Conservation (phyloP, 1,140 invertebrate species). For the Anastrepha ludens region DNA sequence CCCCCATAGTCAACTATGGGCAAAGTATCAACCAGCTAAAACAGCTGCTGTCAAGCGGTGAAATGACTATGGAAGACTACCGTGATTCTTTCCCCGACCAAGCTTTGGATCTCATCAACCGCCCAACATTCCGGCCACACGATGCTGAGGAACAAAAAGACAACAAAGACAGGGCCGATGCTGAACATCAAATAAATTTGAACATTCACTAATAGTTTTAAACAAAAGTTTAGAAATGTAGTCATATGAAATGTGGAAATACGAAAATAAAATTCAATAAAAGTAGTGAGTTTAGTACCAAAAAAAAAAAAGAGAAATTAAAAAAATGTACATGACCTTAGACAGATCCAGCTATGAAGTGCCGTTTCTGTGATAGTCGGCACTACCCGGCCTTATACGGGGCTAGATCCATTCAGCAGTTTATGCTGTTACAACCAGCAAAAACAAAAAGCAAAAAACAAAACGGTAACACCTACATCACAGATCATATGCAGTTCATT, state of each 20-base stretch:
- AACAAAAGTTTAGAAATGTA: not conserved
- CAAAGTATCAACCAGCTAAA: conserved; percentile 79
- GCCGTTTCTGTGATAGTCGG: too few species aligned
- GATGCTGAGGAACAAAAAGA: conserved; percentile 76
- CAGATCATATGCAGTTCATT: too few species aligned
- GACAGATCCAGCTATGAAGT: too few species aligned
- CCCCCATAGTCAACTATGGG: conserved; percentile 76
- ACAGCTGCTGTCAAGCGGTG: conserved; percentile 82
- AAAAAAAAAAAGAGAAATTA: too few species aligned
- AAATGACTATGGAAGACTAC: conserved; percentile 93
- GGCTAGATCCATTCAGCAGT: too few species aligned
- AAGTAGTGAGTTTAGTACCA: not conserved
- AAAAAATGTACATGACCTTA: too few species aligned
- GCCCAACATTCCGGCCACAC: conserved; percentile 89
- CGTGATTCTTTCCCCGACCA: conserved; percentile 82
- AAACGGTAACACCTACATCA: too few species aligned
- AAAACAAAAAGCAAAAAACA: too few species aligned
- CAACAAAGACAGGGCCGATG: conserved; percentile 63
- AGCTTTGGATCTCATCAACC: conserved; percentile 82
- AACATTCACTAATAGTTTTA: not conserved
- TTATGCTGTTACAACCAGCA: too few species aligned
- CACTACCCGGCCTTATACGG: too few species aligned
- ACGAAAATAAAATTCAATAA: not conserved
- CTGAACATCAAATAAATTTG: conserved; percentile 22
- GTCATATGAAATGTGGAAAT: not conserved